Base-by-base conservation (phyloP, 23 tunicate species). In the Styela plicata region DNA sequence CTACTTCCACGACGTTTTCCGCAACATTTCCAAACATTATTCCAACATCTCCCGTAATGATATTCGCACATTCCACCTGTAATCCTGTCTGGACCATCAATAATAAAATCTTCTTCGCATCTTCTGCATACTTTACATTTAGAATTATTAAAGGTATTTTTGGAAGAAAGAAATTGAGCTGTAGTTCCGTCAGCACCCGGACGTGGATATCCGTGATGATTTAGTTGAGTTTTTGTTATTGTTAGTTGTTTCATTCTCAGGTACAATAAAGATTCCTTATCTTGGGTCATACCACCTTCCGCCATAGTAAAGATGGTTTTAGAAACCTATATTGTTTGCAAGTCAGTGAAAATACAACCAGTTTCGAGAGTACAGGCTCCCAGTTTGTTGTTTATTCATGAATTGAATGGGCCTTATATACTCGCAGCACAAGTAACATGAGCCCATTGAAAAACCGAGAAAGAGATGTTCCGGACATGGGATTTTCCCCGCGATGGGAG, bases 21-120 rank as follows among this genome's bases (percentile, higher is more conserved):
- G 65, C 95, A 90, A 75, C 95, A 90, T 17, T 69, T 27, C 57
- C 85, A 85, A 20, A 84, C 36, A 63, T 90, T 90, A 33, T 85
- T 89, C 74, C 86, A 76, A 30, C 52, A 27, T 1, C 71, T 44
- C 7, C 57, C 57, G 13, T 44, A 13, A 44, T 44, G 57, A 44
- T 44, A 44, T 44, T 7, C 13, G 13, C 57, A 44, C 57, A 5
- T 7, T 5, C 57, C 57, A 13, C 57, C 57, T 44, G 57, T 44
- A 5, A 44, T 13, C 13, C 57, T 7, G 13, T 44, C 57, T 7
- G 57, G 57, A 44, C 10, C 13, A 5, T 44, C 57, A 13, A 44
- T 44, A 5, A 13, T 44, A 44, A 44, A 44, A 44, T 44, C 57
- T 44, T 44, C 13, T 44, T 44, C 13, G 13, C 57, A 44, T 44